These are phyloP conservation scores for Anoplolepis gracilipes DNA, from an alignment of 1,140 invertebrate species.

Conservation along the genomic window DNA sequence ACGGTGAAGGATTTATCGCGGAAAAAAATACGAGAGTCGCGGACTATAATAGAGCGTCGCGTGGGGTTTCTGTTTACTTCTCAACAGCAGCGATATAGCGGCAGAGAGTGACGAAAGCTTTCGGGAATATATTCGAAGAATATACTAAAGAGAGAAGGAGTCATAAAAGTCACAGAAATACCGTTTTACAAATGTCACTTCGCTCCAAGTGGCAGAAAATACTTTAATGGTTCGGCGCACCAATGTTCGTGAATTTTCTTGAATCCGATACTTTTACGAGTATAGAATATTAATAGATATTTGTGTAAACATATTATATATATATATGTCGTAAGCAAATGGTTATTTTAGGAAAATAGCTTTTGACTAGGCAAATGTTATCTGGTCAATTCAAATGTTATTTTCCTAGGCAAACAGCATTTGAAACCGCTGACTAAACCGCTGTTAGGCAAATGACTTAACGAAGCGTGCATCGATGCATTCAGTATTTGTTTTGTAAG, in stretches of 20 bases:
- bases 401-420: too few relatives aligned
- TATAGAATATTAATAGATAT: conserved; percentile 30
- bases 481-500: too few relatives aligned
- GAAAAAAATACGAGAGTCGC: conserved; percentile 27
- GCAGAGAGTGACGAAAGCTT: conserved; percentile 22
- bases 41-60: not conserved
- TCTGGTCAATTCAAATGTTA: too few relatives aligned
- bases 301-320: conserved; percentile 6
- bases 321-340: too few relatives aligned
- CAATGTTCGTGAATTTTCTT: conserved; percentile 1
- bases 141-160: not conserved
- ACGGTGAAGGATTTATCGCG: conserved; percentile 47
- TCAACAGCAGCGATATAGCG: not conserved
- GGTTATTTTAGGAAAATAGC: too few relatives aligned
- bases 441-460: too few relatives aligned
- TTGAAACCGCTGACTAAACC: too few relatives aligned
- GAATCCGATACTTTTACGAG: not conserved
- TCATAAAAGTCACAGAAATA: conserved; percentile 40
- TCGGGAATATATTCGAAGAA: conserved; percentile 27
- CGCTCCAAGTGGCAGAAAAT: conserved; percentile 19
- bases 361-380: too few relatives aligned
- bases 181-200: conserved; percentile 37
- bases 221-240: conserved; percentile 30
- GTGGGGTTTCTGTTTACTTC: conserved; percentile 22
- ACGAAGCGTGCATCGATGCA: too few relatives aligned